Evolutionary conservation across 2,113 vertebrate genomes (phyloP).

Genomic region (Ursus arctos): DNA sequence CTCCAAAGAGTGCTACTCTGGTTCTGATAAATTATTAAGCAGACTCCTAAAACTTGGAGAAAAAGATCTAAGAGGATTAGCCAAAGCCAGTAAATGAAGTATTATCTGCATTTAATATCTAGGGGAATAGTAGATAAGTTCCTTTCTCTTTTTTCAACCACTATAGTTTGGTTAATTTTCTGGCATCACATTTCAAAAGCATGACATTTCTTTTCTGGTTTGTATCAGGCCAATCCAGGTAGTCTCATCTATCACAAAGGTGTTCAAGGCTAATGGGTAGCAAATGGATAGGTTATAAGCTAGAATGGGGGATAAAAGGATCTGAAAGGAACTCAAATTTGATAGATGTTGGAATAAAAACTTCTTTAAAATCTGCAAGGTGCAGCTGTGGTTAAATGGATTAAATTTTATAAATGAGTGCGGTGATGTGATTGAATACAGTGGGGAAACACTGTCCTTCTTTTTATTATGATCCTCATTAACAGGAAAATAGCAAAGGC

Average conservation of each 20-base stretch:
- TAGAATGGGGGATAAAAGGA: background rate
- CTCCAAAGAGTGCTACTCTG: background rate
- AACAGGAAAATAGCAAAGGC: constrained; percentile 38
- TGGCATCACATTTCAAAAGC: background rate
- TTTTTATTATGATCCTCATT: background rate
- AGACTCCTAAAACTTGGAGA: background rate
- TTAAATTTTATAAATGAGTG: constrained; percentile 31
- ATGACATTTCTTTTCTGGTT: background rate
- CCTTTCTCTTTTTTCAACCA: background rate
- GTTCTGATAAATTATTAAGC: background rate
- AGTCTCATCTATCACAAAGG: background rate
- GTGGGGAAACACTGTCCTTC: background rate
- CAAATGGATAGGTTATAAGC: background rate
- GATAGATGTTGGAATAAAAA: background rate
- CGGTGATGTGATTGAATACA: background rate
- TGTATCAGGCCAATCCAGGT: background rate
- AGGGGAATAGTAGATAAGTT: background rate
- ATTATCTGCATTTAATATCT: background rate
- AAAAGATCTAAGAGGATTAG: background rate
- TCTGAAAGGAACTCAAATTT: background rate
- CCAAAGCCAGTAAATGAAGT: background rate
- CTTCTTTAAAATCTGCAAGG: background rate
- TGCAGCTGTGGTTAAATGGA: background rate
- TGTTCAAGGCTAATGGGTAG: background rate
- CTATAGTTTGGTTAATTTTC: background rate